Percentiles rank a stretch among this genome's conserved stretches.
phyloP scores from a whole-genome alignment of 2,797 vertebrate species.

The Etheostoma nigrum region DNA sequence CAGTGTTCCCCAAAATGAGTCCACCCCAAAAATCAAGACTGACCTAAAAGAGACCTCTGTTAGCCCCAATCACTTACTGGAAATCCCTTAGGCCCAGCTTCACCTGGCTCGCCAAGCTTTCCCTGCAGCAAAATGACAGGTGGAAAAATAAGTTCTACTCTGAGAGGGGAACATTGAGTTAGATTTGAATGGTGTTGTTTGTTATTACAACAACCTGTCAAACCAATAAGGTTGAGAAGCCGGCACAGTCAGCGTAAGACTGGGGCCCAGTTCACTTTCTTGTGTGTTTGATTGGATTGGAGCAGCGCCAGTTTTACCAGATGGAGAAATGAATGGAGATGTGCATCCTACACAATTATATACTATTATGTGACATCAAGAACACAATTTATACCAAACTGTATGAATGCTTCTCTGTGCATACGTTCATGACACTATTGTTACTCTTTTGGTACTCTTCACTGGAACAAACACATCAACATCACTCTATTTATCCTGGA shows the following conservation, averaged over 20 bases:
- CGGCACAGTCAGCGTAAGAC: neutral
- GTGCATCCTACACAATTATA: neutral
- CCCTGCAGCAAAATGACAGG: slow-evolving; percentile 71
- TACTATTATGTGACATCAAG: neutral
- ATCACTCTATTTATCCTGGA: neutral
- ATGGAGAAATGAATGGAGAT: neutral
- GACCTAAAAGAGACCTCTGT: slow-evolving; percentile 56
- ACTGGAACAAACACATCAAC: neutral
- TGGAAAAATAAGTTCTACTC: neutral
- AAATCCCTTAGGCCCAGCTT: slow-evolving; percentile 81
- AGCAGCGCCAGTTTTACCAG: neutral
- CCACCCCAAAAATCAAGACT: slow-evolving; percentile 44
- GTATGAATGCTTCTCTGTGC: neutral
- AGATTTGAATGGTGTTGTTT: neutral
- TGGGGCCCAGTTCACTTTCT: neutral
- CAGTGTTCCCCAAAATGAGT: slow-evolving; percentile 40
- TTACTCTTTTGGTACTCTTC: neutral
- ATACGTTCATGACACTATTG: neutral
- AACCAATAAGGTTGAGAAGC: neutral
- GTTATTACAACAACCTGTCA: neutral
- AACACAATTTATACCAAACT: neutral
- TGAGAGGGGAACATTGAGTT: neutral
- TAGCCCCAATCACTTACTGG: slow-evolving; percentile 77
- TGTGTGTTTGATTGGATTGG: too few species aligned
- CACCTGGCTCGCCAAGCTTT: slow-evolving; percentile 79